Percentiles rank a stretch among this genome's conserved stretches.
Conservation (phyloP, 1,140 invertebrate species). For the Cotesia vestalis region DNA sequence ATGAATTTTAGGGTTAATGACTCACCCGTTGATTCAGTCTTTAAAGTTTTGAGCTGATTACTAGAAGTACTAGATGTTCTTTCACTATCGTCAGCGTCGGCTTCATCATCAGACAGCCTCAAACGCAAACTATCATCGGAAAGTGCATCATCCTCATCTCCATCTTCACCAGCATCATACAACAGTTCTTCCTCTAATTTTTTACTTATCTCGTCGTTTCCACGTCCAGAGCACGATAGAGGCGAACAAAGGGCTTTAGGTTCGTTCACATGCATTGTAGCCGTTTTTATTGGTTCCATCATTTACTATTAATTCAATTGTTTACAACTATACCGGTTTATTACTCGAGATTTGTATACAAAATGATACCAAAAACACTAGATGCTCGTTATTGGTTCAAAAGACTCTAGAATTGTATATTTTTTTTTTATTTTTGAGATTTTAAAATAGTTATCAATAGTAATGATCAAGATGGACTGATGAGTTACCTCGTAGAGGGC, state of each 20-base stretch:
- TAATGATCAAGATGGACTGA: neutral
- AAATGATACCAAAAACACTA: too few species aligned
- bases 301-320: conserved; percentile 34
- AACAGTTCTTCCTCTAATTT: conserved; percentile 53
- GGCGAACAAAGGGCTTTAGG: conserved; percentile 44
- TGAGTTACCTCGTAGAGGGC: neutral
- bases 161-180: conserved; percentile 49
- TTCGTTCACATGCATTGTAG: conserved; percentile 47
- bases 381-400: too few species aligned
- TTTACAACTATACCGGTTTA: neutral
- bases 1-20: neutral
- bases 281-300: conserved; percentile 56
- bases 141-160: conserved; percentile 56
- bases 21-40: conserved; percentile 24
- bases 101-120: conserved; percentile 58
- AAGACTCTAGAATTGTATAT: too few species aligned
- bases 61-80: conserved; percentile 6
- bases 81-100: conserved; percentile 43
- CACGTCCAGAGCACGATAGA: conserved; percentile 38
- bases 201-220: conserved; percentile 47
- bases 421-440: too few species aligned
- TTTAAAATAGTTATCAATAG: too few species aligned
- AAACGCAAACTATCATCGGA: conserved; percentile 60
- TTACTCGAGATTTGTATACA: too few species aligned
- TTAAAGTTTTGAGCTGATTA: conserved; percentile 11